Base-by-base conservation (phyloP, 2,888 invertebrate species). In the Brenthis hecate region DNA sequence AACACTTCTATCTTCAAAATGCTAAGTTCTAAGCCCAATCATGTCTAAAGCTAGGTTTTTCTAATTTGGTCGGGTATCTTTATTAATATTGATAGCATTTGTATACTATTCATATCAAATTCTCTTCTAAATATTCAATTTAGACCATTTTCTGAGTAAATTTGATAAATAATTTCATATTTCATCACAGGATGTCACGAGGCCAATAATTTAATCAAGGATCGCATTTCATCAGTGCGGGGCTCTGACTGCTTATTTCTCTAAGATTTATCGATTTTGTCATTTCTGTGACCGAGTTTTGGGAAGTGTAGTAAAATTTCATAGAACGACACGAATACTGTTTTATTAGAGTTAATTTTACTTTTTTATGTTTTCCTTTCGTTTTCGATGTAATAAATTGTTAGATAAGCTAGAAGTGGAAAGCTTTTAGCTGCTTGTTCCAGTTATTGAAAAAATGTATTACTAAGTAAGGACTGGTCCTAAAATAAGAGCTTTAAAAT, bases 181-280 rank as follows among this genome's bases (percentile, higher is more conserved):
- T 48, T 23, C 58, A 14, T n/a, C 58, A 47, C 48, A 47, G 58
- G 58, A 48, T 28, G 58, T 58, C 58, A 23, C 48, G 58, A 47
- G 57, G 57, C 47, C 58, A 47, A 28, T 58, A 48, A 58, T 58
- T 58, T 58, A 58, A 58, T 58, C 58, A 58, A 48, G 58, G 14
- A 58, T 58, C 48, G 58, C 48, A 28, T 58, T 48, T 58, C 23
- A 48, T 58, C 48, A 58, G 48, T 48, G 48, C 36, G 36, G 36
- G 48, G 48, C n/a, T 58, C 58, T 48, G 58, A 43, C 36, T 43
- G 47, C 23, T 48, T 28, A 28, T 58, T 28, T 58, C 48, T 4
- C 48, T 58, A n/a, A 28, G 19, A 32, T 58, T 58, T 58, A 28
- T 58, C 28, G 48, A 14, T 48, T 16, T 58, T 11, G 36, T 11